phyloP scores from a whole-genome alignment of 2,113 vertebrate species.

The Hystrix cristata region DNA sequence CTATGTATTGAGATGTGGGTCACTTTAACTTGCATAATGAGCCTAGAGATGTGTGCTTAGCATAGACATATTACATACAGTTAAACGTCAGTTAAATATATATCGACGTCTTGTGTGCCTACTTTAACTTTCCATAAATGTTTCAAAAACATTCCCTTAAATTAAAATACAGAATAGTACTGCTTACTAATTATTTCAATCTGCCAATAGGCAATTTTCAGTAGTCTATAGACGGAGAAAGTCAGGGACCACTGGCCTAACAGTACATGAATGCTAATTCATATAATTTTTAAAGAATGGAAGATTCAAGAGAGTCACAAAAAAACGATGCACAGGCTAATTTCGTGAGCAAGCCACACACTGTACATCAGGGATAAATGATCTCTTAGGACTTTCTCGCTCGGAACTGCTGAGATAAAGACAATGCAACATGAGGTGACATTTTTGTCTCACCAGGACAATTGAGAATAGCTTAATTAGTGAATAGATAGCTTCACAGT shows the following conservation, averaged over 20 bases:
- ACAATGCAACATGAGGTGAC: not conserved
- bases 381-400: not conserved
- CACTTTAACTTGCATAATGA: not conserved
- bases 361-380: not conserved
- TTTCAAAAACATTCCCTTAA: constrained; percentile 17
- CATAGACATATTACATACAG: not conserved
- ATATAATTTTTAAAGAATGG: not conserved
- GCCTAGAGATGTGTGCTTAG: not conserved
- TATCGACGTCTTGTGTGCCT: not conserved
- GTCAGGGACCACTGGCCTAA: not conserved
- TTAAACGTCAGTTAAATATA: not conserved
- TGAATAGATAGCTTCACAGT: constrained; percentile 69
- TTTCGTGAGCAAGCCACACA: not conserved
- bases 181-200: constrained; percentile 44
- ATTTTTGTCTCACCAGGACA: constrained; percentile 45
- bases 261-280: not conserved
- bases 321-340: not conserved
- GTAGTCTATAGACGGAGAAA: not conserved
- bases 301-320: not conserved
- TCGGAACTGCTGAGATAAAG: constrained; percentile 45
- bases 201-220: not conserved
- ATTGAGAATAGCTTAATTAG: constrained; percentile 69
- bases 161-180: constrained; percentile 15
- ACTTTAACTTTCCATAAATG: constrained; percentile 30
- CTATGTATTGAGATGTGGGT: not conserved